Evolutionary conservation across 2,113 vertebrate genomes (phyloP).

Genomic region (Scortum barcoo): DNA sequence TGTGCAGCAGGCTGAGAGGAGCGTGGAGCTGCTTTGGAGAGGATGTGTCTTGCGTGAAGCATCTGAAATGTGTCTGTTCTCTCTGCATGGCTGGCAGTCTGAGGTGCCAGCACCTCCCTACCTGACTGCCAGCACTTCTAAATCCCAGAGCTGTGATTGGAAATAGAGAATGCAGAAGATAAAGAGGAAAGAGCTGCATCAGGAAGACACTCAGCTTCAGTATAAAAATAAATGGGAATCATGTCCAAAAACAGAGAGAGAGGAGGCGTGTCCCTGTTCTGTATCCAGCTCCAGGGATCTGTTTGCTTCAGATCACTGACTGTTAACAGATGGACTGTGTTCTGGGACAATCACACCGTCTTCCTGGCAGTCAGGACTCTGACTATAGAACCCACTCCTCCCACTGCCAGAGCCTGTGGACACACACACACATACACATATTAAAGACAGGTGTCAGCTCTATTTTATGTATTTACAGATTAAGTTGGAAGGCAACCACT

Average conservation of each 20-base stretch:
- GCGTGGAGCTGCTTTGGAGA: not conserved
- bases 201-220: constrained; percentile 30
- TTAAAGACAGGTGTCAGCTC: not conserved
- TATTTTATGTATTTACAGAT: not conserved
- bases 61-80: constrained; percentile 9
- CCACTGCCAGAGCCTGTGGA: constrained; percentile 91
- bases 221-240: constrained; percentile 12
- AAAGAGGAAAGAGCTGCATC: not conserved
- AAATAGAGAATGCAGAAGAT: not conserved
- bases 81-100: constrained; percentile 9
- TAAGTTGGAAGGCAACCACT: not conserved
- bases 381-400: constrained; percentile 94
- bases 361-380: constrained; percentile 96
- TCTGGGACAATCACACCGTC: constrained; percentile 84
- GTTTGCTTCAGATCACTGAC: not conserved
- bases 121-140: constrained; percentile 1
- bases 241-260: constrained; percentile 10
- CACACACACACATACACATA: constrained; percentile 22
- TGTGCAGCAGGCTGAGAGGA: not conserved
- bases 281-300: not conserved
- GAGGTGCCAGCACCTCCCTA: constrained; percentile 67
- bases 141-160: constrained; percentile 4
- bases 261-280: not conserved
- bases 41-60: not conserved
- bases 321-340: not conserved